phyloP scores from a whole-genome alignment of 2,888 invertebrate genomes.

The Mactromeris polynyma region DNA sequence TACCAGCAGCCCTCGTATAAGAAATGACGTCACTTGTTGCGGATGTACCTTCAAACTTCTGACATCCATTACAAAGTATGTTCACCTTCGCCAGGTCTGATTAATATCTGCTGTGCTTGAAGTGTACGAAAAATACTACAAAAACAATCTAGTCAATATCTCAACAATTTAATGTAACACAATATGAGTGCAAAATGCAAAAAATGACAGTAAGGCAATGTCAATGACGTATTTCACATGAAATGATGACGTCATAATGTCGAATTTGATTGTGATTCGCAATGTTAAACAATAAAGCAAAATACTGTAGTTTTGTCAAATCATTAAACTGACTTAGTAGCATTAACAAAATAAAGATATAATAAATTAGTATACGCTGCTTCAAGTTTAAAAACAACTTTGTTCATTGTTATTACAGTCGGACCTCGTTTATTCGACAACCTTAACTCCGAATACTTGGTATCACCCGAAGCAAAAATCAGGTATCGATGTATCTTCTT shows the following conservation, averaged over 20 bases:
- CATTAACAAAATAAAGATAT: background rate
- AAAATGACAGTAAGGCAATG: slow-evolving; percentile 7
- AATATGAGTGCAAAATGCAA: background rate
- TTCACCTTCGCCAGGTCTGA: no score
- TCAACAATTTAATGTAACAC: slow-evolving; percentile 9
- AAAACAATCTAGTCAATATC: background rate
- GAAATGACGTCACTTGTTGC: no score
- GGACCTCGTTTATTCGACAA: no score
- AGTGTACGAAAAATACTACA: background rate
- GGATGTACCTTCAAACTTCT: no score
- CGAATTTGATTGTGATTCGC: background rate
- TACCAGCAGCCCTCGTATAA: no score
- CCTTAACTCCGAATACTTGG: no score
- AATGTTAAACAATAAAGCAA: background rate
- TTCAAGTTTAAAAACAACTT: background rate
- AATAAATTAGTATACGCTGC: background rate
- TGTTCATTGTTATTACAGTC: no score
- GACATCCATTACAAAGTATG: no score
- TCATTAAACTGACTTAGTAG: background rate
- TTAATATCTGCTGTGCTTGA: no score
- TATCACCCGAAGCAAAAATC: no score
- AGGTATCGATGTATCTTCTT: no score
- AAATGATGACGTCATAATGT: background rate
- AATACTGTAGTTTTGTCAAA: background rate
- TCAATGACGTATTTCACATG: background rate